Percentiles rank a stretch among this genome's conserved stretches.
Conservation (phyloP, 1,140 invertebrate species). For the Drosophila suzukii region DNA sequence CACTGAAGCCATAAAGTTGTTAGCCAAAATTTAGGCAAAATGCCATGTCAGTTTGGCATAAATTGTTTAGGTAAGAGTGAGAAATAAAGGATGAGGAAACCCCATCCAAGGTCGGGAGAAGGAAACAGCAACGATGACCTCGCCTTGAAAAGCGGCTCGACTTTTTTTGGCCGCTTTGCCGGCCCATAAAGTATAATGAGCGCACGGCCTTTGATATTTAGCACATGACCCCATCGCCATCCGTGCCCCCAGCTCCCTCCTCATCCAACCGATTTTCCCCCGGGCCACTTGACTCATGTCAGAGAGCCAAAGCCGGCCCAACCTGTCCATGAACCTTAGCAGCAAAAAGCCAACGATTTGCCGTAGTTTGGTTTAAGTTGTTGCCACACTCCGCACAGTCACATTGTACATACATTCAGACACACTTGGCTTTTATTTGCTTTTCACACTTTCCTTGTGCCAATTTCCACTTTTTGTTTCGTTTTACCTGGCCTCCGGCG, state of each 20-base stretch:
- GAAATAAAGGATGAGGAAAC: slow-evolving; percentile 20
- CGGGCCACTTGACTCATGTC: slow-evolving; percentile 27
- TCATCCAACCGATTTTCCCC: slow-evolving; percentile 8
- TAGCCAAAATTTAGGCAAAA: slow-evolving; percentile 17
- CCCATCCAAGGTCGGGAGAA: slow-evolving; percentile 27
- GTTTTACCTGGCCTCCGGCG: slow-evolving; percentile 35
- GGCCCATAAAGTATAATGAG: slow-evolving; percentile 75
- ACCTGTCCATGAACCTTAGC: slow-evolving; percentile 53
- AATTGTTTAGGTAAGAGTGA: slow-evolving; percentile 32
- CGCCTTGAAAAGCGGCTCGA: slow-evolving; percentile 42
- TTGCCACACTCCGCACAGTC: slow-evolving; percentile 6
- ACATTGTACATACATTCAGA: slow-evolving; percentile 2
- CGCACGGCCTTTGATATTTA: slow-evolving; percentile 79
- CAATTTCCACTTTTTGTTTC: slow-evolving; percentile 76
- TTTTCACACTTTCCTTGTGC: slow-evolving; percentile 81
- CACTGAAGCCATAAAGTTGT: slow-evolving; percentile 9
- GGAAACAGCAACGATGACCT: slow-evolving; percentile 18
- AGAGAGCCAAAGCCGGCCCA: slow-evolving; percentile 28
- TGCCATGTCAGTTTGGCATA: slow-evolving; percentile 47
- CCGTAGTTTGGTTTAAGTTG: slow-evolving; percentile 42
- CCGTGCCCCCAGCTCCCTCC: too few relatives aligned
- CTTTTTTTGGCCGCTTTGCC: slow-evolving; percentile 38
- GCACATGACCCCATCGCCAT: slow-evolving; percentile 50
- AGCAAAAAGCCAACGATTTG: slow-evolving; percentile 56
- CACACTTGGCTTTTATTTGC: slow-evolving; percentile 55